These are phyloP conservation scores for Neopelma chrysocephalum DNA, from an alignment of 2,797 vertebrate species.

Conservation along the genomic window DNA sequence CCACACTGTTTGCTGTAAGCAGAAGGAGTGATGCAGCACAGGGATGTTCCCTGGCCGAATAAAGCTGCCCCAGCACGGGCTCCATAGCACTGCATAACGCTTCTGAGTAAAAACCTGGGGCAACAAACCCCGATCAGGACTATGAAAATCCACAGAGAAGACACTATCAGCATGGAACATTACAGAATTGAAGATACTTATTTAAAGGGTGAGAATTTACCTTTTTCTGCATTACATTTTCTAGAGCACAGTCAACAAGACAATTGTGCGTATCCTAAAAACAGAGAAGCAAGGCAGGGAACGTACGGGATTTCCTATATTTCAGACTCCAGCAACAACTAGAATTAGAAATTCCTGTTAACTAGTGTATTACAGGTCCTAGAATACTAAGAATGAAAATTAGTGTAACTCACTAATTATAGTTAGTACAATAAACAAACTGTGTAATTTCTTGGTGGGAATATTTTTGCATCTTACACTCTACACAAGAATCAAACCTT, in stretches of 20 bases:
- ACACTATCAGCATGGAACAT: not conserved
- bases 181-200: not conserved
- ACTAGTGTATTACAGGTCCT: not conserved
- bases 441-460: not conserved
- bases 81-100: not conserved
- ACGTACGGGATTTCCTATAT: not conserved
- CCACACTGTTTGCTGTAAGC: too few species aligned
- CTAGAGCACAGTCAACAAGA: not conserved
- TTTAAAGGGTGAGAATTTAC: not conserved
- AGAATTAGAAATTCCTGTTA: not conserved
- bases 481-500: not conserved
- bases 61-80: too few species aligned
- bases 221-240: not conserved
- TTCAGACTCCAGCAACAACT: not conserved
- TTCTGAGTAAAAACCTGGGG: not conserved
- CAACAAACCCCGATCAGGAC: not conserved
- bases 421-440: not conserved
- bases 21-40: not conserved
- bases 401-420: not conserved
- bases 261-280: not conserved
- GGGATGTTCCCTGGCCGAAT: fast-evolving
- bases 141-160: not conserved
- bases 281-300: not conserved
- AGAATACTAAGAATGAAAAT: not conserved
- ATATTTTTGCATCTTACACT: not conserved